Conservation (phyloP, 2,888 invertebrate genomes). For the Polydrusus cervinus region DNA sequence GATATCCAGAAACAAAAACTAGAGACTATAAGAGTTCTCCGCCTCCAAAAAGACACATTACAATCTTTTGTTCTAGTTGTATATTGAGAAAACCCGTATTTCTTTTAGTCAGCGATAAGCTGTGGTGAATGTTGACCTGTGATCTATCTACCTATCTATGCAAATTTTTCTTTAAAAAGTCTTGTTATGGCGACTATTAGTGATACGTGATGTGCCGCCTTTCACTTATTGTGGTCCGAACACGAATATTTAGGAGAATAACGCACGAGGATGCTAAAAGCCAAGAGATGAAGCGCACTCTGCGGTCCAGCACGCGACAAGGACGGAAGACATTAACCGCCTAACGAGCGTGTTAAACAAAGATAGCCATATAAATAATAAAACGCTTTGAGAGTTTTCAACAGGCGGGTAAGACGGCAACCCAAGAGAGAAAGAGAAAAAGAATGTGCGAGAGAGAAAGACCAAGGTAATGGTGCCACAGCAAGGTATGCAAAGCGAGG, state of each 20-base stretch:
- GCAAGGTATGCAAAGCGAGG: slow-evolving; percentile 8
- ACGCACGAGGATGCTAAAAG: slow-evolving; percentile 62
- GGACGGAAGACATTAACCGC: slow-evolving; percentile 39
- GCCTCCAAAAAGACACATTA: no score
- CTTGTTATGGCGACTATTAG: no score
- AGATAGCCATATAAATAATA: slow-evolving; percentile 44
- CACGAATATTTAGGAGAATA: slow-evolving; percentile 63
- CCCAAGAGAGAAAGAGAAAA: neutral
- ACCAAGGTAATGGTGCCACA: no score
- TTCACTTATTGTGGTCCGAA: slow-evolving; percentile 53
- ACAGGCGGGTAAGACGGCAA: slow-evolving; percentile 43
- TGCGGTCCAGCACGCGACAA: slow-evolving; percentile 42
- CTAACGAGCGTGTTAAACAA: slow-evolving; percentile 46
- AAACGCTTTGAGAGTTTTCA: slow-evolving; percentile 28
- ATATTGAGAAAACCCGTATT: no score
- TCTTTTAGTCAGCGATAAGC: no score
- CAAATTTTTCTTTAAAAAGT: no score
- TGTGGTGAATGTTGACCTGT: no score
- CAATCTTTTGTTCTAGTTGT: no score
- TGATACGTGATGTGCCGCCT: slow-evolving; percentile 52
- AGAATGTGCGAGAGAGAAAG: neutral
- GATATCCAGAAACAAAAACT: no score
- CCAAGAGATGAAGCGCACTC: slow-evolving; percentile 40
- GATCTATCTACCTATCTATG: no score
- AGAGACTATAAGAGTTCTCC: no score